Percentiles rank a stretch among this genome's conserved stretches.
Conservation (phyloP, 2,888 invertebrate genomes). For the Apotomis turbidana region DNA sequence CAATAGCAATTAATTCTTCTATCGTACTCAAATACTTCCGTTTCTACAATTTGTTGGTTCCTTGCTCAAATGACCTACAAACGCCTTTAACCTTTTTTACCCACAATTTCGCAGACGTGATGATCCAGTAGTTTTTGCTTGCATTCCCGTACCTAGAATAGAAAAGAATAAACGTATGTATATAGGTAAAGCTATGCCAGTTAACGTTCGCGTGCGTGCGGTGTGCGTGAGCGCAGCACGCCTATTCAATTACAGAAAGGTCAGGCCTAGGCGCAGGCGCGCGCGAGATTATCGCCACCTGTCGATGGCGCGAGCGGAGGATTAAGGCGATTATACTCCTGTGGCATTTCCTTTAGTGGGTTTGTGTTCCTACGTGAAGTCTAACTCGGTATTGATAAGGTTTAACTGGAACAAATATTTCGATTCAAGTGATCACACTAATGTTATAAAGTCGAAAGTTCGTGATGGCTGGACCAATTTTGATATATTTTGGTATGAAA, state of each 20-base stretch:
- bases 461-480: no score
- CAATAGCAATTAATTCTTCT: no score
- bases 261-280: conserved; percentile 68
- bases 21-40: not conserved
- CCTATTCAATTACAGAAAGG: conserved; percentile 82
- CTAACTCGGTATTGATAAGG: no score
- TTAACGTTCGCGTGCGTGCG: conserved; percentile 69
- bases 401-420: no score
- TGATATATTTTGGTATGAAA: no score
- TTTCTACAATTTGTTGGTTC: not conserved
- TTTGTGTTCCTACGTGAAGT: no score
- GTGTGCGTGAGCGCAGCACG: conserved; percentile 73
- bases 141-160: conserved; percentile 21
- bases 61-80: conserved; percentile 3
- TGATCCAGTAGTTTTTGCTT: conserved; percentile 28
- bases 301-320: conserved; percentile 65
- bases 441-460: no score
- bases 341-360: no score
- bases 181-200: conserved; percentile 46
- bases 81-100: conserved; percentile 11
- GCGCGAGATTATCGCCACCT: conserved; percentile 79
- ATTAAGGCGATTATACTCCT: conserved; percentile 49
- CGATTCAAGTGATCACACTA: no score
- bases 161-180: conserved; percentile 31
- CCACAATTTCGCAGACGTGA: conserved; percentile 18